Percentiles rank a stretch among this genome's conserved stretches.
These are phyloP conservation scores for Solenopsis invicta DNA, from an alignment of 1,140 invertebrate species.

Conservation along the genomic window DNA sequence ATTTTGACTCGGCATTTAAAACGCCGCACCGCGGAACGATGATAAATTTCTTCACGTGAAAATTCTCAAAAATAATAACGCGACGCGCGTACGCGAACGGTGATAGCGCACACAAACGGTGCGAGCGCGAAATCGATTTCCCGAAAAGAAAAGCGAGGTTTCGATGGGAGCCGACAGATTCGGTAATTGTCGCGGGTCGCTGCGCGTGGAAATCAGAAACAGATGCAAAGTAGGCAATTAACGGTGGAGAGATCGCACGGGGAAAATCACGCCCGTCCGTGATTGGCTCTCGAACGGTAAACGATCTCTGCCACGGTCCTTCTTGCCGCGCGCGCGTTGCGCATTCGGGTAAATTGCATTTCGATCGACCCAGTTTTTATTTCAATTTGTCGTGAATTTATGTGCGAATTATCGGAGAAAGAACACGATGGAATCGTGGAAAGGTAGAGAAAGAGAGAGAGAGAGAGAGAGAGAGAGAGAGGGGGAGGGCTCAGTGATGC, in stretches of 20 bases:
- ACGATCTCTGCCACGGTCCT: constrained; percentile 49
- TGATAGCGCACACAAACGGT: neutral
- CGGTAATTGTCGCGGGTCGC: neutral
- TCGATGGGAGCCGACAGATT: neutral
- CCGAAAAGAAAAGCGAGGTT: neutral
- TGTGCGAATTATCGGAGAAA: constrained; percentile 73
- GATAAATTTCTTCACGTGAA: constrained; percentile 5
- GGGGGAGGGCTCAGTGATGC: neutral
- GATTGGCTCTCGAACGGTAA: constrained; percentile 64
- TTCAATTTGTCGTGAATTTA: constrained; percentile 78
- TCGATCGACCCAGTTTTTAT: constrained; percentile 77
- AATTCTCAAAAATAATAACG: constrained; percentile 25
- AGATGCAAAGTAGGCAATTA: constrained; percentile 62
- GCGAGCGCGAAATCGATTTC: neutral
- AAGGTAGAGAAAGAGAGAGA: neutral
- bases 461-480: constrained; percentile 31
- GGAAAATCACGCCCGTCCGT: neutral
- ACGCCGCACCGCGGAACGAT: neutral
- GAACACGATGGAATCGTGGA: constrained; percentile 35
- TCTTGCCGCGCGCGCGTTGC: neutral
- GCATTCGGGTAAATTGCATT: constrained; percentile 68
- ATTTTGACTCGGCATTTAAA: constrained; percentile 31
- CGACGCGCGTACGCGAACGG: neutral
- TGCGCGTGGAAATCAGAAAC: constrained; percentile 44
- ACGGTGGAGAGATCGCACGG: constrained; percentile 8